A percentile compares a stretch with the other conserved stretches of the same genome.
phyloP scores from a whole-genome alignment of 2,113 vertebrate species.

The Callaeas wilsoni region DNA sequence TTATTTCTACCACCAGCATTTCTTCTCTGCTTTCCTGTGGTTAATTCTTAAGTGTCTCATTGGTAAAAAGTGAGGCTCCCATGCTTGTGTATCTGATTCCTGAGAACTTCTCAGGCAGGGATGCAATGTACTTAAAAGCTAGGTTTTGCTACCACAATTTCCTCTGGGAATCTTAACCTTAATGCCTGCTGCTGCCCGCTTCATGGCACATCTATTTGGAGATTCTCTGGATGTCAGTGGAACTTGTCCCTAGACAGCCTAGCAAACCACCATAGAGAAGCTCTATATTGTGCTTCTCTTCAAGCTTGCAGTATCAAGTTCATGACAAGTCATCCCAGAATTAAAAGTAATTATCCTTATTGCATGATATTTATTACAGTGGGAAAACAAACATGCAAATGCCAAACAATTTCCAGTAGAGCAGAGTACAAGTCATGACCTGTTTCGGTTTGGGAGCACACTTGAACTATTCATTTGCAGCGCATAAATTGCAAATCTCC shows the following conservation, averaged over 20 bases:
- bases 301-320: not conserved
- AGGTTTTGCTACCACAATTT: not conserved
- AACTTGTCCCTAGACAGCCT: not conserved
- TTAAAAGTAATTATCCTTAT: not conserved
- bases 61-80: not conserved
- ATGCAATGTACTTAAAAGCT: not conserved
- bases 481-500: constrained; percentile 2
- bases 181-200: not conserved
- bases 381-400: not conserved
- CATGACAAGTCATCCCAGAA: not conserved
- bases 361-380: not conserved
- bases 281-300: not conserved
- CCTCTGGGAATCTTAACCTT: not conserved
- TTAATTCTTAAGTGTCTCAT: not conserved
- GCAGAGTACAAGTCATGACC: not conserved
- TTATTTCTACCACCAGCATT: not conserved
- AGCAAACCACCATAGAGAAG: not conserved
- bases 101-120: not conserved
- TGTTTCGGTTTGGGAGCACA: not conserved
- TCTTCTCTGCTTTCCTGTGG: not conserved
- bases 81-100: not conserved
- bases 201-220: fast-evolving
- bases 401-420: not conserved
- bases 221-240: not conserved
- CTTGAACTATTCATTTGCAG: not conserved